phyloP scores from a whole-genome alignment of 2,888 invertebrate species.

The Syrphus vitripennis region DNA sequence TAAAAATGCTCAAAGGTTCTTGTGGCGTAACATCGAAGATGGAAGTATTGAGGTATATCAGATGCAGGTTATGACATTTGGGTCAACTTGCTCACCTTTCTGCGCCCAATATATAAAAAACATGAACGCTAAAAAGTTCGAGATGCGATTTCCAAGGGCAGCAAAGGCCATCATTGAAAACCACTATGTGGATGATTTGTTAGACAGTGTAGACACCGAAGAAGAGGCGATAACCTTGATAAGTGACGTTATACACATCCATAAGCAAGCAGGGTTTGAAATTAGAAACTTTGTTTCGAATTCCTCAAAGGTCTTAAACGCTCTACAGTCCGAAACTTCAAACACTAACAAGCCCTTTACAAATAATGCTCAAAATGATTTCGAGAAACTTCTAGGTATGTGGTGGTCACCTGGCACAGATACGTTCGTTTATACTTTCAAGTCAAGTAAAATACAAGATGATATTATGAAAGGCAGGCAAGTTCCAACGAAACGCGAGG shows the following conservation, averaged over 20 bases:
- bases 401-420: constrained; percentile 61
- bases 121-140: constrained; percentile 68
- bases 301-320: background rate
- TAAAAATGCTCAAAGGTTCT: background rate
- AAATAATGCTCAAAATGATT: too few species aligned
- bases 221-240: constrained; percentile 18
- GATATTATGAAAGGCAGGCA: constrained; percentile 10
- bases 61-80: background rate
- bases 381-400: constrained; percentile 52
- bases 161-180: constrained; percentile 50
- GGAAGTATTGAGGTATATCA: background rate
- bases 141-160: constrained; percentile 52
- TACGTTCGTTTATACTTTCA: constrained; percentile 46
- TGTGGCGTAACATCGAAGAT: background rate
- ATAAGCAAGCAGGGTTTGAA: background rate
- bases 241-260: constrained; percentile 67
- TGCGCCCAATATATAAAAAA: constrained; percentile 67
- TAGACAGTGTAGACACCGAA: constrained; percentile 67
- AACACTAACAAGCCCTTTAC: too few species aligned
- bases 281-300: background rate
- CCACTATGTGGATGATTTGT: constrained; percentile 63
- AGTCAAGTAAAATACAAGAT: background rate
- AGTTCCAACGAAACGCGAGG: too few species aligned
- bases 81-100: background rate
- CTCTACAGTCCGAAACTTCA: background rate